Base-by-base conservation (phyloP, 2,113 vertebrate genomes). In the Mandrillus leucophaeus region DNA sequence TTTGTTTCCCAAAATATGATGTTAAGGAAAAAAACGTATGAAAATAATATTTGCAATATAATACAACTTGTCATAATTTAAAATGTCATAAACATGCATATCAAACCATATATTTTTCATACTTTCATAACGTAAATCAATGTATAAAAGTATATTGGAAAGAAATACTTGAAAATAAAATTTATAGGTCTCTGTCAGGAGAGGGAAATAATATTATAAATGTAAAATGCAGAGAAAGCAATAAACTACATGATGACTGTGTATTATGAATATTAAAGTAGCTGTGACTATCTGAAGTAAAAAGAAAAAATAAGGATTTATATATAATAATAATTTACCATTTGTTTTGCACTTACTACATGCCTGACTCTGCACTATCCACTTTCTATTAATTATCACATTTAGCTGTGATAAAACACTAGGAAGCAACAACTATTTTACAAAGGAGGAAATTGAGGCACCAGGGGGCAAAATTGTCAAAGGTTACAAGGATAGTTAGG, bases 121-220 rank as follows among this genome's bases (percentile, higher is more conserved):
- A 32, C 16, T 95, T 93, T 72, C 40, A 52, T 66, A 92, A 82
- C 16, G 16, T 92, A 89, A 81, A 35, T 82, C 88, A 86, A 52
- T 93, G 78, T 59, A 76, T 55, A 48, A 82, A 96, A 80, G 14
- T 88, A 17, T 59, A 81, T 81, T 87, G 38, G 40, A 96, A 96
- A 16, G 55, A 92, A 95, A 92, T 90, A 93, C 25, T 96, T 81
- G 80, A 94, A 89, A 79, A 87, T 59, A 92, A 97, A 96, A 98
- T 96, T 59, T 96, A 90, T 90, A 84, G 79, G 38, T 96, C 3
- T 9, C 38, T 23, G 86, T 76, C 48, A 90, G 27, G 30, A 48
- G 40, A 86, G 5, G 43, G 35, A 94, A 96, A 92, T 94, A 95
- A 90, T 52, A 75, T 94, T 94, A 85, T 84, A 91, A 95, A 92